Evolutionary conservation across 2,113 vertebrate genomes (phyloP).

Genomic region (Microcebus tavaratra): DNA sequence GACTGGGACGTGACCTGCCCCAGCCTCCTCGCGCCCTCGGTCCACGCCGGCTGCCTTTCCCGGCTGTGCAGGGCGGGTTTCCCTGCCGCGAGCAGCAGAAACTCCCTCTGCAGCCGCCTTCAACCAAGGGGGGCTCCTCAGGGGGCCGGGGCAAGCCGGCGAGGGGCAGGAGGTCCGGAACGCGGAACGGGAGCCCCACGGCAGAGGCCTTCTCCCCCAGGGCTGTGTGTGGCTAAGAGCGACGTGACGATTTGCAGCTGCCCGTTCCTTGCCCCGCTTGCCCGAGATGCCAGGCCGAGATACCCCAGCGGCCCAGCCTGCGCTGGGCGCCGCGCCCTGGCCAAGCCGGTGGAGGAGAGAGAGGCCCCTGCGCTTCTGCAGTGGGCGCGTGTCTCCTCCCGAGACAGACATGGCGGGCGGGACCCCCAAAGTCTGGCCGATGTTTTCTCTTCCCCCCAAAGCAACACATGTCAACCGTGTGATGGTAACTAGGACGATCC

Average conservation of each 20-base stretch:
- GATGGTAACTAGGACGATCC: fast-evolving
- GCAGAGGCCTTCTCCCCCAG: fast-evolving
- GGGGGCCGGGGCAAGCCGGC: fast-evolving
- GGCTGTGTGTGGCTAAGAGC: fast-evolving
- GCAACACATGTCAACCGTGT: fast-evolving
- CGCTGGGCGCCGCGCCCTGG: fast-evolving
- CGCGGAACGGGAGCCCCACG: fast-evolving
- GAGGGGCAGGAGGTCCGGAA: background rate
- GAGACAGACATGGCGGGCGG: too few species aligned
- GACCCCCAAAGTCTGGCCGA: background rate
- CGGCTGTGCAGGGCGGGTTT: fast-evolving
- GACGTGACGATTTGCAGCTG: fast-evolving
- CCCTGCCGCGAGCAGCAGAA: fast-evolving
- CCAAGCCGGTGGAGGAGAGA: background rate
- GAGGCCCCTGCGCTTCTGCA: fast-evolving
- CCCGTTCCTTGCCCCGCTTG: fast-evolving
- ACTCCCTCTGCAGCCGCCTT: fast-evolving
- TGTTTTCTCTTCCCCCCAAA: background rate
- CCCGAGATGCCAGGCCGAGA: too few species aligned
- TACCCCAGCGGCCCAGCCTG: fast-evolving
- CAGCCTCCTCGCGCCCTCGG: fast-evolving
- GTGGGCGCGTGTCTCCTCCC: background rate
- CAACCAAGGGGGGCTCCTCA: fast-evolving
- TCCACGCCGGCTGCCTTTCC: fast-evolving
- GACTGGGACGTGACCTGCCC: fast-evolving